Base-by-base conservation (phyloP, 2,113 vertebrate species). In the Nothobranchius kuhntae region DNA sequence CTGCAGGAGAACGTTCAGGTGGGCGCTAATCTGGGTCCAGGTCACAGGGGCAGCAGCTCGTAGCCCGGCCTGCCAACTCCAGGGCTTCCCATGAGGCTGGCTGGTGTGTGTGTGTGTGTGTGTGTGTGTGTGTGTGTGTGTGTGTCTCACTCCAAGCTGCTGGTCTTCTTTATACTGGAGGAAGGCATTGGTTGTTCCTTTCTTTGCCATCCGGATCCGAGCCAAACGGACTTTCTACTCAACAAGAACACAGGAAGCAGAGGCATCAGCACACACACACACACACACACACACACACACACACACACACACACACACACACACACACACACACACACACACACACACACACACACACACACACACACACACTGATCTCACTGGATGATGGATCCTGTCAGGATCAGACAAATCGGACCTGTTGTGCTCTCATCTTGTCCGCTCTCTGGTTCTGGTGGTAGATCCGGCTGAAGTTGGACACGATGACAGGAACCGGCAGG, bases 141-240 rank as follows among this genome's bases (percentile, higher is more conserved):
- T 74, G 54, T 45, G 65, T 82, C 90, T 89, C 77, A 96, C 95
- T 93, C 93, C 86, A 7, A 95, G 81, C 24, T 90, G 90, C 51
- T 92, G 90, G 7, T 93, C 93, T 66, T 95, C 95, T 85, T 97
- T 96, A 82, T 94, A 96, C 74, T 93, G 94, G 69, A 97, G 91
- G 92, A 95, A 97, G 64, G 95, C 95, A 0, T 95, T 96, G 65
- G 93, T 91, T 48, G 94, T 95, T 61, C 93, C 93, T 69, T 94
- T 96, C 86, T 96, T 97, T 6, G 95, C 93, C 91, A 97, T 88
- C 12, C 95, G 95, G 78, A 96, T 96, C 65, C 95, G 93, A 73
- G 95, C 94, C 77, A 95, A 84, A 48, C 95, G 93, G 30, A 96
- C 94, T 91, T 97, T 96, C 95, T 96, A 87, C 68, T 59, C 55